phyloP scores from a whole-genome alignment of 1,140 invertebrate species.

The Idris sp. region DNA sequence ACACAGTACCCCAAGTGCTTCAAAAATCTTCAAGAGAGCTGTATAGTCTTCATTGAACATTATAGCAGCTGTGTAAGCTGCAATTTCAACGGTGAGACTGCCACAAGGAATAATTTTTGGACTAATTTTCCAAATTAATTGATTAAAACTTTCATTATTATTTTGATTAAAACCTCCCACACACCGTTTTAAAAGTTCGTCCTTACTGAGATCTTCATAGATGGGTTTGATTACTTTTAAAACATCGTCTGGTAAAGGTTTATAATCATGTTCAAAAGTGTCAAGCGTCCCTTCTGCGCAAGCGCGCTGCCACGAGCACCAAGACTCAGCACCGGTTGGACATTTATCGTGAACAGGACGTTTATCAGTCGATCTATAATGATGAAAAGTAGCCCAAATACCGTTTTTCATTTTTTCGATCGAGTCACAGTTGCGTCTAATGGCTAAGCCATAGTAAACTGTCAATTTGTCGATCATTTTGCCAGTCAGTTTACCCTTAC shows the following conservation, averaged over 20 bases:
- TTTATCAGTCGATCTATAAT: slow-evolving; percentile 26
- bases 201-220: slow-evolving; percentile 15
- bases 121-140: background rate
- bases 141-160: slow-evolving; percentile 34
- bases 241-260: slow-evolving; percentile 3
- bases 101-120: background rate
- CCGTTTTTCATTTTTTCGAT: slow-evolving; percentile 1
- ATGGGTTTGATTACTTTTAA: slow-evolving; percentile 10
- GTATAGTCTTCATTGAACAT: slow-evolving; percentile 53
- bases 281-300: slow-evolving; percentile 1
- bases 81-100: too few relatives aligned
- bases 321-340: slow-evolving; percentile 21
- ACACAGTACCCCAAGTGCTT: too few relatives aligned
- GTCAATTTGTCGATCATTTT: slow-evolving; percentile 7
- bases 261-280: slow-evolving; percentile 12
- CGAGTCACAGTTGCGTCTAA: background rate
- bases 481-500: slow-evolving; percentile 12
- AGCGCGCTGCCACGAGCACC: slow-evolving; percentile 21
- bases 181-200: slow-evolving; percentile 13
- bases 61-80: slow-evolving; percentile 20
- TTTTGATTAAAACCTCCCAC: slow-evolving; percentile 56
- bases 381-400: slow-evolving; percentile 28
- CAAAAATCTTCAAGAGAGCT: too few relatives aligned
- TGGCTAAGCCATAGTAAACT: slow-evolving; percentile 9
- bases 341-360: slow-evolving; percentile 23